Evolutionary conservation across 2,888 invertebrate genomes (phyloP).

Genomic region (Epinotia bilunana): DNA sequence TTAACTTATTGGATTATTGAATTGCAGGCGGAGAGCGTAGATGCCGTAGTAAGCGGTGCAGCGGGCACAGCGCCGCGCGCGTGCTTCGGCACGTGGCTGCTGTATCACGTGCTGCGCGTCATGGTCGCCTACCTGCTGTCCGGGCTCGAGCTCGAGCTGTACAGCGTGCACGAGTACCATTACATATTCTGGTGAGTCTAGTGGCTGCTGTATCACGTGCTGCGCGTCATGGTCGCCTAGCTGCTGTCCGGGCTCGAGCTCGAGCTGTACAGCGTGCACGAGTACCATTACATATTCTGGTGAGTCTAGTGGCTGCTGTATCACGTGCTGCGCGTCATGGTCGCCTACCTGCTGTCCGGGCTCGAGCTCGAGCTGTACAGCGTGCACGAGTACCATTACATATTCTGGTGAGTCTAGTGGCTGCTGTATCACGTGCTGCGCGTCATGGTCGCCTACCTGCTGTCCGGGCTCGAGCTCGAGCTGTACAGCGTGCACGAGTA

Average conservation of each 20-base stretch:
- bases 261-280: conserved; percentile 59
- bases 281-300: conserved; percentile 87
- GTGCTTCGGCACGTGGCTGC: conserved; percentile 97
- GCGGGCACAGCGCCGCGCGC: conserved; percentile 76
- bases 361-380: conserved; percentile 88
- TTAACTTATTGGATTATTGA: too few species aligned
- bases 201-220: too few species aligned
- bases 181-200: conserved; percentile 94
- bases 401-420: conserved; percentile 85
- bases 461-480: conserved; percentile 84
- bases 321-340: conserved; percentile 85
- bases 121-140: conserved; percentile 97
- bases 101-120: conserved; percentile 95
- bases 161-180: conserved; percentile 97
- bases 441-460: conserved; percentile 76
- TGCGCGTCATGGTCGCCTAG: conserved; percentile 93
- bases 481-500: conserved; percentile 80
- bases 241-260: conserved; percentile 97
- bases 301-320: conserved; percentile 70
- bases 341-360: conserved; percentile 96
- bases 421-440: conserved; percentile 96
- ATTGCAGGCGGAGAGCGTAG: conserved; percentile 93
- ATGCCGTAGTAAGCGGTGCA: conserved; percentile 84
- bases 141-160: conserved; percentile 97
- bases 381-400: conserved; percentile 85